Evolutionary conservation across 2,888 invertebrate species (phyloP).

Genomic region (Megamerina dolium): DNA sequence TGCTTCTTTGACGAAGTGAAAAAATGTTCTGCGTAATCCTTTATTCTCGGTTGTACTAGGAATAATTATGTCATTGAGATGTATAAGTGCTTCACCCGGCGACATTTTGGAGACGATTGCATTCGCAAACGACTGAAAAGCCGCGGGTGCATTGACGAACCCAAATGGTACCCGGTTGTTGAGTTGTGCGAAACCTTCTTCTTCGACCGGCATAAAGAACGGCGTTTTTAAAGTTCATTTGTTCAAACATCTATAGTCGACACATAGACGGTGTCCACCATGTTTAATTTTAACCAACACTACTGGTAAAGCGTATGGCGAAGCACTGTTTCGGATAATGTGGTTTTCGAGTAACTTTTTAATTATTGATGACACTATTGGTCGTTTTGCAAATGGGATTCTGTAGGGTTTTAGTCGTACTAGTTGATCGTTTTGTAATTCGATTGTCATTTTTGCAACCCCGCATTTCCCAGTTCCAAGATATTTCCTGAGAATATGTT

Average conservation of each 20-base stretch:
- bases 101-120: neutral
- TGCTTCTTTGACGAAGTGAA: too few relatives aligned
- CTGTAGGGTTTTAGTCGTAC: neutral
- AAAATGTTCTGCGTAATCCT: too few relatives aligned
- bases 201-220: neutral
- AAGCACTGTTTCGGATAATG: neutral
- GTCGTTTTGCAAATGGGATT: neutral
- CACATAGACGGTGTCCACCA: neutral
- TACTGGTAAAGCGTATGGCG: neutral
- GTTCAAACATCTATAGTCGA: neutral
- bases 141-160: neutral
- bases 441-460: neutral
- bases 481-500: too few relatives aligned
- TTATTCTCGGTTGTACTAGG: neutral
- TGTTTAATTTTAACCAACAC: neutral
- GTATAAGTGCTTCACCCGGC: neutral
- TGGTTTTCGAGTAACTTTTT: neutral
- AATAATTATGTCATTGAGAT: neutral
- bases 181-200: neutral
- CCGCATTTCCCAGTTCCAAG: neutral
- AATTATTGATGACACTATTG: neutral
- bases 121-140: neutral
- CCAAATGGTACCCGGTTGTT: too few relatives aligned
- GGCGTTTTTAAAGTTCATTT: neutral
- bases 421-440: too few relatives aligned